phyloP scores from a whole-genome alignment of 2,888 invertebrate genomes.

The Adineta ricciae region DNA sequence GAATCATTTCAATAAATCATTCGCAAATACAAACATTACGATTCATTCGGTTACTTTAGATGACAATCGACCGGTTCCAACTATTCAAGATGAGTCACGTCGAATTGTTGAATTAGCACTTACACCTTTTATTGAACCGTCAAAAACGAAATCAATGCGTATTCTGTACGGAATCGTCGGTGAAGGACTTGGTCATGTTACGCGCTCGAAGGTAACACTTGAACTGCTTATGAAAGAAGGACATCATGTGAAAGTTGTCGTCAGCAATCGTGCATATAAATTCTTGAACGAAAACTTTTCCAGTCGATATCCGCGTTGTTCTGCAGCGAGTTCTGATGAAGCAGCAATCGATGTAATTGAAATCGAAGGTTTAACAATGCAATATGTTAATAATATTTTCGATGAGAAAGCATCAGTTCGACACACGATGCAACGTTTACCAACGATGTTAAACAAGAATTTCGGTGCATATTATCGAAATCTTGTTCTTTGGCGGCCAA shows the following conservation, averaged over 20 bases:
- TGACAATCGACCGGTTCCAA: not conserved
- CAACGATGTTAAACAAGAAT: not conserved
- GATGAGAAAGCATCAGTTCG: slow-evolving; percentile 1
- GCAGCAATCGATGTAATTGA: slow-evolving; percentile 12
- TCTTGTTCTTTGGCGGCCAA: not conserved
- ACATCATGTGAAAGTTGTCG: slow-evolving; percentile 15
- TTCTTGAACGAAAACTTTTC: not conserved
- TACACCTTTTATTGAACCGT: not conserved
- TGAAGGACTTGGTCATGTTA: not conserved
- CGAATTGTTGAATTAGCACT: not conserved
- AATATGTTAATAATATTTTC: slow-evolving; percentile 4
- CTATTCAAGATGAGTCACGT: not conserved
- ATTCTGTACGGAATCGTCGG: not conserved
- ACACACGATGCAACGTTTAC: slow-evolving; percentile 6
- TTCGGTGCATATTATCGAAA: not conserved
- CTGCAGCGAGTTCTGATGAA: not conserved
- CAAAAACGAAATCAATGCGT: not conserved
- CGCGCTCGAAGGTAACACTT: not conserved
- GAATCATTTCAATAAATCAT: not conserved
- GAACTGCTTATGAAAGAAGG: not conserved
- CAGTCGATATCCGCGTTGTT: not conserved
- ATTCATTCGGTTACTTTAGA: not conserved
- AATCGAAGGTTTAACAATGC: slow-evolving; percentile 17
- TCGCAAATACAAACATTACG: not conserved
- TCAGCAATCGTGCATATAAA: slow-evolving; percentile 10